Evolutionary conservation across 1,140 invertebrate genomes (phyloP).

Genomic region (Pomacea maculata): DNA sequence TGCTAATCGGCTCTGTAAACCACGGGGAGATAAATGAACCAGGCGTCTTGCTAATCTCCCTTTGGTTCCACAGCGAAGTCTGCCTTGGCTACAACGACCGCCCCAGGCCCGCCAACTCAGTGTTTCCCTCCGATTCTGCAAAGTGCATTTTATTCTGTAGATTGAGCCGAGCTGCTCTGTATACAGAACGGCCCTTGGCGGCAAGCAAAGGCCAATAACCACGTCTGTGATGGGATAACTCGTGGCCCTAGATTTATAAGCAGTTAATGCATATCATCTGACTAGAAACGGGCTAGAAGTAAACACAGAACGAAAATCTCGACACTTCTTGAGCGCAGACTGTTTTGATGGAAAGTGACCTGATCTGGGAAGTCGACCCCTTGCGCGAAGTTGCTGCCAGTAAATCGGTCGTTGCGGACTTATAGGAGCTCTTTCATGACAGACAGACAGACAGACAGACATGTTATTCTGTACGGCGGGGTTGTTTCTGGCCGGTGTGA

Average conservation of each 20-base stretch:
- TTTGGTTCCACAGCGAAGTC: too few species aligned
- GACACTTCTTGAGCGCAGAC: background rate
- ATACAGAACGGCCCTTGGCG: background rate
- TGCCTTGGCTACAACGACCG: too few species aligned
- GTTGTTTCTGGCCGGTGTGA: too few species aligned
- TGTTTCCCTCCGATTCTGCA: too few species aligned
- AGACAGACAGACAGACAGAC: background rate
- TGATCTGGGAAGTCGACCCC: background rate
- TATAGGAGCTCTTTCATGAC: background rate
- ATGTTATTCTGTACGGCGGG: too few species aligned
- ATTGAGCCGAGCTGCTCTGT: too few species aligned
- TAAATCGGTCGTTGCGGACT: background rate
- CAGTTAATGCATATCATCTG: slow-evolving; percentile 9
- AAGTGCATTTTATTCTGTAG: too few species aligned
- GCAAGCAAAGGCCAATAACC: slow-evolving; percentile 2
- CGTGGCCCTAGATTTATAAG: background rate
- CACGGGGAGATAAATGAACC: too few species aligned
- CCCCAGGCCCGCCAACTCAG: too few species aligned
- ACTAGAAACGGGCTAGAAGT: slow-evolving; percentile 4
- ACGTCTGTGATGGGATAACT: background rate
- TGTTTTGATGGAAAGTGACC: background rate
- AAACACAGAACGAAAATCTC: background rate
- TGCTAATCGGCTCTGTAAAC: background rate
- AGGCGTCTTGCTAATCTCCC: too few species aligned
- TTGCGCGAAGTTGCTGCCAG: background rate